Evolutionary conservation across 2,797 vertebrate species (phyloP), one percentile per base, ranked within the genome.

Genomic region (Micrastur ruficollis): DNA sequence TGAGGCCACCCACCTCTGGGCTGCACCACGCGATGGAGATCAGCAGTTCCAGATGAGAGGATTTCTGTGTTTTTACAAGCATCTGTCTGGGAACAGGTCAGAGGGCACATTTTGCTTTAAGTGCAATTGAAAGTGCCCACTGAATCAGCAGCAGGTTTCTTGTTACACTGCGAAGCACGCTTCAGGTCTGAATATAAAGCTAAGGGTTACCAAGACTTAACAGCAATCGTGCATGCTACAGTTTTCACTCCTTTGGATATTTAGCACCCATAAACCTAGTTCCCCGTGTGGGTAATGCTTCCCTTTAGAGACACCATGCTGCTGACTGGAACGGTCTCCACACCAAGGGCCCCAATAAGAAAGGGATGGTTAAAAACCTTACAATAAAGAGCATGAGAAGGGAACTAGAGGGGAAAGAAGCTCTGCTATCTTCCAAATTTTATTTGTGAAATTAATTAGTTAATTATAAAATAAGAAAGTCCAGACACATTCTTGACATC

Each of bases 21-120:
- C 38, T 34, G 31, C 3, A 6, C 29, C 34, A 44, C 26, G 12
- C 1, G 4, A 66, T 7, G 1, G 1, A 36, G 13, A 36, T 27
- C 31, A 56, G 59, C 52, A 59, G 32, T 8, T 67, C 49, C 58
- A 52, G 34, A 49, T 74, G 16, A 47, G 12, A 58, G 25, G 40
- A 55, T 66, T 14, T 12, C 4, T 11, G 47, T 50, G 32, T 42
- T 88, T 89, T 65, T 10, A 82, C 31, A 76, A 55, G 36, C 71
- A 44, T 58, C 62, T 53, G 36, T 7, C 50, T 42, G 40, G 53
- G 23, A 50, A 82, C 34, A 89, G 40, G 61, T 61, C 49, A 47
- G 71, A 79, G 72, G 75, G 61, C 40, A 61, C 9, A 6, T 86
- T 85, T 81, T 15, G 27, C 68, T 81, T 31, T 63, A 66, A 83